These are phyloP conservation scores for Erebia ligea DNA, from an alignment of 2,888 invertebrate genomes.

Conservation along the genomic window DNA sequence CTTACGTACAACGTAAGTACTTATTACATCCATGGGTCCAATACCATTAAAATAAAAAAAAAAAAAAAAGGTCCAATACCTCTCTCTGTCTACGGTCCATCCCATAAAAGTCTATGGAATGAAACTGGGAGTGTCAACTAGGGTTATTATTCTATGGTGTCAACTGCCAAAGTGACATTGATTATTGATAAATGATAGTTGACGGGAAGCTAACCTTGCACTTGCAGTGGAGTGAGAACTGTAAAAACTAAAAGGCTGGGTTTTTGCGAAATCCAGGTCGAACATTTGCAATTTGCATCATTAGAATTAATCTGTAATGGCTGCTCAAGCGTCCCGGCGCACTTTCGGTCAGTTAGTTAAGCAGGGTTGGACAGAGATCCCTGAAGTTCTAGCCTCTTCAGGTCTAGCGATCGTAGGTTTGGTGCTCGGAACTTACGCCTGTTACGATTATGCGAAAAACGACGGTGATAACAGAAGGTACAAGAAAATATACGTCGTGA, in stretches of 20 bases:
- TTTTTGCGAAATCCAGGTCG: background rate
- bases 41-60: no score
- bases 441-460: conserved; percentile 76
- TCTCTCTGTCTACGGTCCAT: no score
- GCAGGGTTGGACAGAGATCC: conserved; percentile 86
- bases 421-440: conserved; percentile 71
- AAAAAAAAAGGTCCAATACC: no score
- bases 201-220: no score
- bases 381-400: conserved; percentile 86
- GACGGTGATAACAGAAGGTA: conserved; percentile 87
- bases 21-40: no score
- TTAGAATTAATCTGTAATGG: conserved; percentile 49
- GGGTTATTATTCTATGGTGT: no score
- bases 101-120: no score
- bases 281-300: background rate
- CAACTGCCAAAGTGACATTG: no score
- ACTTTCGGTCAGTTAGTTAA: conserved; percentile 64
- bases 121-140: no score
- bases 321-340: conserved; percentile 60
- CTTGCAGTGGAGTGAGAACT: background rate
- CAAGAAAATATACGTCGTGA: conserved; percentile 84
- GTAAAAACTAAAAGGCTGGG: background rate
- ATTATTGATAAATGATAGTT: no score
- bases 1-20: no score
- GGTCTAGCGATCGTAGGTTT: conserved; percentile 84